Evolutionary conservation across 2,888 invertebrate species (phyloP).

Genomic region (Ashinkailepas kermadecensis): DNA sequence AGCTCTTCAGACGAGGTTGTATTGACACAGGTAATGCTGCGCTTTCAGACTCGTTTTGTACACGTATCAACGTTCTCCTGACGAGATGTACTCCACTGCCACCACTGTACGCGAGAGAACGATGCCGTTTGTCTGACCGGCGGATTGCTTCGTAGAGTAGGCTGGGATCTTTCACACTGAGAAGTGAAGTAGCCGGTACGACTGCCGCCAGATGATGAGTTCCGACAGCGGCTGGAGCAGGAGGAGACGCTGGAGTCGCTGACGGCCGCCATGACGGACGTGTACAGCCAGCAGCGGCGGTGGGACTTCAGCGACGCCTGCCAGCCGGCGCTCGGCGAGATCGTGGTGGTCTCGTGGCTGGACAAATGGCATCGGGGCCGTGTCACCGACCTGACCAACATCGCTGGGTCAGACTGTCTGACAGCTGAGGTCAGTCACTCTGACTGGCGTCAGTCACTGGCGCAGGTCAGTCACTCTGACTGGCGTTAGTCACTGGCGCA

Average conservation of each 20-base stretch:
- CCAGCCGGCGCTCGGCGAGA: neutral
- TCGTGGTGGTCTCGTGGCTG: neutral
- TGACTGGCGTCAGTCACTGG: no score
- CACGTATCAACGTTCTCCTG: neutral
- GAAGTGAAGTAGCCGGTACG: neutral
- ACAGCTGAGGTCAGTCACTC: no score
- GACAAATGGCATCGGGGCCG: neutral
- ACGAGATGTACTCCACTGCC: neutral
- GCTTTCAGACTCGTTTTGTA: neutral
- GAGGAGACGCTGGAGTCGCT: conserved; percentile 4
- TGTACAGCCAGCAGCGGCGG: neutral
- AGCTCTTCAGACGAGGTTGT: no score
- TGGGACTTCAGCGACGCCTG: neutral
- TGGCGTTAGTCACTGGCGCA: no score
- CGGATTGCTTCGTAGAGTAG: no score
- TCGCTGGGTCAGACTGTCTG: no score
- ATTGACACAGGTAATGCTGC: no score
- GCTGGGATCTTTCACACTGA: neutral
- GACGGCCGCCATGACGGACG: neutral
- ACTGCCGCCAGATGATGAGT: neutral
- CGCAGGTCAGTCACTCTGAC: no score
- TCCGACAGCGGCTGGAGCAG: neutral
- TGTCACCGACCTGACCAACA: neutral
- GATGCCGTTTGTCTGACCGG: no score
- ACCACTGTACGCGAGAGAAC: neutral